A percentile compares a stretch with the other conserved stretches of the same genome.
phyloP scores from a whole-genome alignment of 1,140 invertebrate species.

The Melanaphis sacchari region DNA sequence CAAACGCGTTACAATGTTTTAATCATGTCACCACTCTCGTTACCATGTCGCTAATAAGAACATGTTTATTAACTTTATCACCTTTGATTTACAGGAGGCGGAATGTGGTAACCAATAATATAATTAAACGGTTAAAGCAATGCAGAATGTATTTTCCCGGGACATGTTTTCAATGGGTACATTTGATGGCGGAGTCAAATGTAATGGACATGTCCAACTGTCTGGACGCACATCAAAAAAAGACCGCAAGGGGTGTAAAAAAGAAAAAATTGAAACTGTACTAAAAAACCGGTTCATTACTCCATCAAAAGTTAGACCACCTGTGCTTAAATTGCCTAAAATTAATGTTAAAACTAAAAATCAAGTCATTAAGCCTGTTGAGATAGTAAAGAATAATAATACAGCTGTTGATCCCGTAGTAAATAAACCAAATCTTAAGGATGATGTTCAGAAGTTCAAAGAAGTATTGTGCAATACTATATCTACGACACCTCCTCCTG shows the following conservation, averaged over 20 bases:
- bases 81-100: neutral
- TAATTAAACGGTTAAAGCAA: conserved; percentile 56
- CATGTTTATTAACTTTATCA: neutral
- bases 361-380: conserved; percentile 58
- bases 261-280: conserved; percentile 64
- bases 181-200: conserved; percentile 66
- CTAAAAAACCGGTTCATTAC: conserved; percentile 62
- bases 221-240: conserved; percentile 67
- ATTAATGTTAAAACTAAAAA: conserved; percentile 48
- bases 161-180: conserved; percentile 60
- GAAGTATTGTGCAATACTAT: neutral
- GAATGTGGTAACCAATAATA: conserved; percentile 29
- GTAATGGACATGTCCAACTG: conserved; percentile 67
- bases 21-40: neutral
- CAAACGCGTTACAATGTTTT: neutral
- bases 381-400: neutral
- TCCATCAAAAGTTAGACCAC: conserved; percentile 61
- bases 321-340: conserved; percentile 38
- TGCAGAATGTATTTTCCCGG: conserved; percentile 61
- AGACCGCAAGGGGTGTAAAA: conserved; percentile 66
- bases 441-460: neutral
- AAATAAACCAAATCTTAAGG: conserved; percentile 22
- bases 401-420: neutral
- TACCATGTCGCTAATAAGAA: neutral
- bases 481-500: conserved; percentile 8